Percentiles rank a stretch among this genome's conserved stretches.
Evolutionary conservation across 2,797 vertebrate species (phyloP).

Genomic region (Ibycter americanus): DNA sequence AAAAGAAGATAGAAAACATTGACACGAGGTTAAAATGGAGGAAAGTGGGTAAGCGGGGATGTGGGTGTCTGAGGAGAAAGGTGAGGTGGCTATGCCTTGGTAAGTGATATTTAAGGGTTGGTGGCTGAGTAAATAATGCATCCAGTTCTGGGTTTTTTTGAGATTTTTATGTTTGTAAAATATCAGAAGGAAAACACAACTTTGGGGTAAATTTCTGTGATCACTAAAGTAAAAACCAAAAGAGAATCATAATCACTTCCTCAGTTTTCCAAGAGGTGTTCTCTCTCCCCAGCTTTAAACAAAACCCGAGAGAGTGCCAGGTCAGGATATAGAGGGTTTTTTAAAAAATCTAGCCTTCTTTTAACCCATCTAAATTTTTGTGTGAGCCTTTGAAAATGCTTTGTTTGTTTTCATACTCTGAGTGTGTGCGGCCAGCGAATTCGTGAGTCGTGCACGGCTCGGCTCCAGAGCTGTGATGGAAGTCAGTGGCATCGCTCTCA

Average conservation of each 20-base stretch:
- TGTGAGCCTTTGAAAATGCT: slow-evolving; percentile 15
- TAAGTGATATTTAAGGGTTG: slow-evolving; percentile 63
- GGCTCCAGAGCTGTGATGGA: not conserved
- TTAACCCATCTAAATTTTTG: not conserved
- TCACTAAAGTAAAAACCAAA: not conserved
- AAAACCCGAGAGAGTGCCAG: not conserved
- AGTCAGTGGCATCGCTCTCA: not conserved
- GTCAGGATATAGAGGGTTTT: not conserved
- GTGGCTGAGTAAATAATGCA: slow-evolving; percentile 43
- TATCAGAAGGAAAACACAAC: not conserved
- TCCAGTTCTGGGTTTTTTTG: not conserved
- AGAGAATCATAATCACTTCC: not conserved
- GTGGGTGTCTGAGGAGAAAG: slow-evolving; percentile 57
- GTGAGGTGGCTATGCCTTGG: slow-evolving; percentile 44
- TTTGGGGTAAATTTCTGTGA: not conserved
- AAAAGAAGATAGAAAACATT: slow-evolving; percentile 65
- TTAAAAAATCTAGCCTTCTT: not conserved
- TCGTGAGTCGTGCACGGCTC: not conserved
- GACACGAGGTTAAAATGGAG: slow-evolving; percentile 64
- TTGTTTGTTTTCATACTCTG: slow-evolving; percentile 12
- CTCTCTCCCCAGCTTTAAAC: not conserved
- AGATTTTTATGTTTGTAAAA: slow-evolving; percentile 6
- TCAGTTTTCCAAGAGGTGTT: not conserved
- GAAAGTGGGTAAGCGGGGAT: slow-evolving; percentile 66
- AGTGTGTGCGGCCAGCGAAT: not conserved